Conservation (phyloP, 1,140 invertebrate species). For the Centruroides sculpturatus region DNA sequence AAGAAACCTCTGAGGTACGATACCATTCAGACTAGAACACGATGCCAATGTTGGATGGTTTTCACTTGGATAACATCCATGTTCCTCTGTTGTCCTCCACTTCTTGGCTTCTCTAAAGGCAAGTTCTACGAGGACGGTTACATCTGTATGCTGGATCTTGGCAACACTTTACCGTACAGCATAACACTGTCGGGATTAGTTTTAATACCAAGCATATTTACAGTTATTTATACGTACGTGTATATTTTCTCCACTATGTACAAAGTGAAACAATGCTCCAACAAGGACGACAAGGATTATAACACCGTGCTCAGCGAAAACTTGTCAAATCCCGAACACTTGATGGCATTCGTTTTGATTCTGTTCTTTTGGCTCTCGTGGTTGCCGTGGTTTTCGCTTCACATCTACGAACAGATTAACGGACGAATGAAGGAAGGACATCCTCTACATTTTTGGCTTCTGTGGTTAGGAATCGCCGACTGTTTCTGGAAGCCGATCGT, state of each 20-base stretch:
- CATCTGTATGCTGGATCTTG: constrained; percentile 89
- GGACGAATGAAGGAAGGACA: constrained; percentile 28
- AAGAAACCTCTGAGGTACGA: constrained; percentile 89
- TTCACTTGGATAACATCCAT: constrained; percentile 88
- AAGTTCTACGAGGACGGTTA: constrained; percentile 70
- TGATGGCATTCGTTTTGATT: constrained; percentile 85
- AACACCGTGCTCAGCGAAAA: constrained; percentile 79
- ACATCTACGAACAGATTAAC: constrained; percentile 37
- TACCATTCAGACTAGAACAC: constrained; percentile 74
- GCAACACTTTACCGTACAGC: constrained; percentile 83
- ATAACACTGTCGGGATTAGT: constrained; percentile 77
- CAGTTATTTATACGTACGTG: constrained; percentile 79
- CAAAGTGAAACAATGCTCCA: constrained; percentile 36
- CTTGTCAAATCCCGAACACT: constrained; percentile 78
- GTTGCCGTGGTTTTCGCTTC: constrained; percentile 72
- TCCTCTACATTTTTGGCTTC: constrained; percentile 75
- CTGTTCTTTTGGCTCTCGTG: constrained; percentile 80
- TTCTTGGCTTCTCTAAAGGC: constrained; percentile 64
- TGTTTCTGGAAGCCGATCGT: constrained; percentile 89
- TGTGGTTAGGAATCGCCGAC: constrained; percentile 86
- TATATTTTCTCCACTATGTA: constrained; percentile 70
- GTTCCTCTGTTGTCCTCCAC: constrained; percentile 76
- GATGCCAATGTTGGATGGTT: constrained; percentile 93
- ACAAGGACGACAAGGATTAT: constrained; percentile 85
- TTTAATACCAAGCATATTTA: constrained; percentile 79